These are phyloP conservation scores for Dryobates pubescens DNA, from an alignment of 2,797 vertebrate genomes.

Conservation along the genomic window DNA sequence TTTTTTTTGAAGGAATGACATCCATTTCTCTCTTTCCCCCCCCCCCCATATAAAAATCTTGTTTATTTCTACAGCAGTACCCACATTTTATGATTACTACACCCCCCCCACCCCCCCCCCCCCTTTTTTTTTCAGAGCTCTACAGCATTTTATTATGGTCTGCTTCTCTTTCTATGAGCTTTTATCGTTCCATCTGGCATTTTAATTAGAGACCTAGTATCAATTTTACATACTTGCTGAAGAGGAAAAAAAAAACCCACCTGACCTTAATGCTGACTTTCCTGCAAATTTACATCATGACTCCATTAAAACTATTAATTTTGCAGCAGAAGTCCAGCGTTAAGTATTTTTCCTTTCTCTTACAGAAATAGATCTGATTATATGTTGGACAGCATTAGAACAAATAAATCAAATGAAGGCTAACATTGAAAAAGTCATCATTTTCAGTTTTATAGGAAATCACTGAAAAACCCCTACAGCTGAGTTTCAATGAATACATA, in stretches of 20 bases:
- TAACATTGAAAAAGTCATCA: neutral
- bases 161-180: neutral
- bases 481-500: neutral
- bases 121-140: neutral
- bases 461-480: neutral
- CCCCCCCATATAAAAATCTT: neutral
- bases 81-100: neutral
- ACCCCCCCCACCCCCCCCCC: neutral
- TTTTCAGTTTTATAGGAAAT: neutral
- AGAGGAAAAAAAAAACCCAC: neutral
- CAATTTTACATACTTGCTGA: slow-evolving; percentile 10
- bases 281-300: neutral
- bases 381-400: neutral
- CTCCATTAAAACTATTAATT: neutral
- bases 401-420: neutral
- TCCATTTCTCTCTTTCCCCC: neutral
- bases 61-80: neutral
- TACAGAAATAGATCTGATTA: neutral
- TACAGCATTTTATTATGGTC: slow-evolving; percentile 1
- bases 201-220: slow-evolving; percentile 41
- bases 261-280: neutral
- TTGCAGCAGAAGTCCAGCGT: neutral
- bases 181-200: slow-evolving; percentile 42
- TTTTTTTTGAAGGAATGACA: neutral
- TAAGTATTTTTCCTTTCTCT: neutral